Conservation (phyloP, 1,140 invertebrate species). For the Semibalanus balanoides region DNA sequence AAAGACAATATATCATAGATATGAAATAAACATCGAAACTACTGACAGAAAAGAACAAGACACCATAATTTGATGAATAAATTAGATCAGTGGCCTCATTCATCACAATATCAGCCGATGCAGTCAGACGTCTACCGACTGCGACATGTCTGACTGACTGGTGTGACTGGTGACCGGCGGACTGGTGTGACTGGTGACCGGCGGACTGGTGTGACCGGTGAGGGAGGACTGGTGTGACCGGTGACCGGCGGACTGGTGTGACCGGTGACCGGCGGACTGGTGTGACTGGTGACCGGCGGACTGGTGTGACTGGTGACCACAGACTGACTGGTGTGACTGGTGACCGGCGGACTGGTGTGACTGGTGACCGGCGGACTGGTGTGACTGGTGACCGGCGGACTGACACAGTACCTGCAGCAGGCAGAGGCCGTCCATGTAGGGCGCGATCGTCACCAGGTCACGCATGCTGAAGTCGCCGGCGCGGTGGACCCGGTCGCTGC, state of each 20-base stretch:
- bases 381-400: not conserved
- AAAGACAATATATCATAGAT: no score
- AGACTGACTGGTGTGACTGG: not conserved
- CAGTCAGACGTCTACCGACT: no score
- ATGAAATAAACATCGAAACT: no score
- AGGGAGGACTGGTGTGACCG: no score
- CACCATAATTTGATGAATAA: no score
- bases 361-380: not conserved
- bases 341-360: not conserved
- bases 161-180: not conserved
- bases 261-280: no score
- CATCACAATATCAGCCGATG: no score
- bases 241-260: slow-evolving; percentile 7
- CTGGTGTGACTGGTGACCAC: no score
- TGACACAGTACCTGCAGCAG: slow-evolving; percentile 45
- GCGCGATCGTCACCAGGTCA: slow-evolving; percentile 65
- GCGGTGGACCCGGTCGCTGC: slow-evolving; percentile 57
- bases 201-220: not conserved
- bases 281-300: no score
- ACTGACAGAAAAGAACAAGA: no score
- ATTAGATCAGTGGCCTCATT: no score
- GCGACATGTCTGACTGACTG: no score
- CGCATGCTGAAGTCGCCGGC: slow-evolving; percentile 65
- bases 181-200: not conserved
- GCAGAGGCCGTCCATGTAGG: slow-evolving; percentile 67